A percentile compares a stretch with the other conserved stretches of the same genome.
Evolutionary conservation across 2,888 invertebrate genomes (phyloP).

Genomic region (Andrena flavipes): DNA sequence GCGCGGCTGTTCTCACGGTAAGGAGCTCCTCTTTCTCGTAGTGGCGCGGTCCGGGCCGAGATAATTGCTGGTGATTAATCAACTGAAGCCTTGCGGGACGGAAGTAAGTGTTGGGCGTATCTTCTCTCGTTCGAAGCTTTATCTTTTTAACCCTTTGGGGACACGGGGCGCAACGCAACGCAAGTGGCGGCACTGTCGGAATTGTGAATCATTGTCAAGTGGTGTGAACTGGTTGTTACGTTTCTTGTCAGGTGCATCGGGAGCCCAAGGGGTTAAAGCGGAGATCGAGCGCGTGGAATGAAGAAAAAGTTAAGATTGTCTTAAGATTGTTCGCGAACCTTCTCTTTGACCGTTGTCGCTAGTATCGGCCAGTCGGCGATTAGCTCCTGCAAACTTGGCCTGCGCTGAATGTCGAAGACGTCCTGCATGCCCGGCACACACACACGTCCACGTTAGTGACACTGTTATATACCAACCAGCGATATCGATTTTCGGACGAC

Average conservation of each 20-base stretch:
- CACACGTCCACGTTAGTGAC: conserved; percentile 71
- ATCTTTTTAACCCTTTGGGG: conserved; percentile 39
- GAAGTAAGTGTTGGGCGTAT: conserved; percentile 44
- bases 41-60: neutral
- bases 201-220: neutral
- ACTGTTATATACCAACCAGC: conserved; percentile 65
- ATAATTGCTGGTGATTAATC: conserved; percentile 21
- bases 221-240: neutral
- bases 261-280: conserved; percentile 52
- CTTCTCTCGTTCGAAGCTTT: conserved; percentile 54
- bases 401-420: conserved; percentile 89
- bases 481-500: conserved; percentile 45
- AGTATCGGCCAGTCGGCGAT: conserved; percentile 93
- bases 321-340: conserved; percentile 87
- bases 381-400: conserved; percentile 89
- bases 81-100: conserved; percentile 66
- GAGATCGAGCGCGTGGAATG: conserved; percentile 60
- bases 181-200: neutral
- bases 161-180: conserved; percentile 1
- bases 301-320: conserved; percentile 50
- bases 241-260: neutral
- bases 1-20: no score
- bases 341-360: conserved; percentile 88
- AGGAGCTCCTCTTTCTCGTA: neutral
- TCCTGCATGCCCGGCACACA: conserved; percentile 85